Conservation (phyloP, 2,113 vertebrate genomes). For the Gracilinanus agilis region DNA sequence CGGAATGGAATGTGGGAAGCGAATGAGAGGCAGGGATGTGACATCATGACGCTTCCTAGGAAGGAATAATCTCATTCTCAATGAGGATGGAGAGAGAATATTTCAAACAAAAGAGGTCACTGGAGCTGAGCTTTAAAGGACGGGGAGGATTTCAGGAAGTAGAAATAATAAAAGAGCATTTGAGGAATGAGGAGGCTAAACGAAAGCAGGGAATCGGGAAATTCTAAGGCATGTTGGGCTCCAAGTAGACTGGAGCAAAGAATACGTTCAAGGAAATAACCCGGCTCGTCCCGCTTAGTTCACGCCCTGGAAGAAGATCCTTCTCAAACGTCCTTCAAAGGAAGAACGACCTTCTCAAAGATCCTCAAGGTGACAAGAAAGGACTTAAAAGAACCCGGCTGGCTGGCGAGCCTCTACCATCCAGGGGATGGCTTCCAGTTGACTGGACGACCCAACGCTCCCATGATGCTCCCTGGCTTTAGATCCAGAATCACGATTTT, state of each 20-base stretch:
- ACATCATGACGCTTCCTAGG: not conserved
- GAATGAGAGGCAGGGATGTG: not conserved
- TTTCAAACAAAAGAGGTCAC: not conserved
- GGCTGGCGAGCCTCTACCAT: not conserved
- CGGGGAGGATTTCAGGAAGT: not conserved
- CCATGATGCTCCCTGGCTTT: not conserved
- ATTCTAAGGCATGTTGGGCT: not conserved
- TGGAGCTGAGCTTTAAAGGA: not conserved
- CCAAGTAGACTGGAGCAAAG: not conserved
- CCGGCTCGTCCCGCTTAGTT: not conserved
- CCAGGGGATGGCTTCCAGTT: not conserved
- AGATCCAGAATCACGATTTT: not conserved
- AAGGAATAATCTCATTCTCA: not conserved
- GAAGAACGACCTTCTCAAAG: not conserved
- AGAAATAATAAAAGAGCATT: not conserved
- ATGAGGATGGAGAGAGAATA: not conserved
- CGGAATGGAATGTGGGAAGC: not conserved
- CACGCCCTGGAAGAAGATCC: no score
- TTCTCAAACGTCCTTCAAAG: no score
- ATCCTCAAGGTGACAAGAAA: not conserved
- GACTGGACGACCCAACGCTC: not conserved
- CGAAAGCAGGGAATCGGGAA: not conserved
- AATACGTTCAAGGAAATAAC: not conserved
- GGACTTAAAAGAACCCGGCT: not conserved
- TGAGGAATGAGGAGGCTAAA: not conserved